phyloP scores from a whole-genome alignment of 2,113 vertebrate species.

The Chaenogobius annularis region DNA sequence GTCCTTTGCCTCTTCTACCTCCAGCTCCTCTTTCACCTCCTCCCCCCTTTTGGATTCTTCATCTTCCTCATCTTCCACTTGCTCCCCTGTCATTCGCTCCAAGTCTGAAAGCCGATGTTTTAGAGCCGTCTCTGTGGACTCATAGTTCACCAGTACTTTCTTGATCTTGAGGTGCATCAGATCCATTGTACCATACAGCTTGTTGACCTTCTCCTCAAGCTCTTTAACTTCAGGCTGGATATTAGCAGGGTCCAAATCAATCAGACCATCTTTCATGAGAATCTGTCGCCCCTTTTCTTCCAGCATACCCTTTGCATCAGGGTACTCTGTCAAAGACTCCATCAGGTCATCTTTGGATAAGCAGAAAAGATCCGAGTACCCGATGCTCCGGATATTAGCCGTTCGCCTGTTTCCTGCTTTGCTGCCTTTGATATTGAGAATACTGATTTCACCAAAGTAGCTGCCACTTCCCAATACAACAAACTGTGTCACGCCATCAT shows the following conservation, averaged over 20 bases:
- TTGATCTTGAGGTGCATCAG: slow-evolving; percentile 86
- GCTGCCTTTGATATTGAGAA: slow-evolving; percentile 97
- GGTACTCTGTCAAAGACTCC: slow-evolving; percentile 93
- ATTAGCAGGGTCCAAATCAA: slow-evolving; percentile 86
- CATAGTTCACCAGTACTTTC: slow-evolving; percentile 83
- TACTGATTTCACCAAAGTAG: slow-evolving; percentile 97
- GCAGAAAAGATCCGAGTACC: slow-evolving; percentile 95
- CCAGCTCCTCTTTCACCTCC: neutral
- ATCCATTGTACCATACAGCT: slow-evolving; percentile 82
- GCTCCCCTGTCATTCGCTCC: slow-evolving; percentile 77
- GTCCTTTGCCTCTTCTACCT: slow-evolving; percentile 13
- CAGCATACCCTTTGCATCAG: slow-evolving; percentile 92
- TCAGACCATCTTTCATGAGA: slow-evolving; percentile 91
- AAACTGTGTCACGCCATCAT: slow-evolving; percentile 93
- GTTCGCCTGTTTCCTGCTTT: slow-evolving; percentile 96
- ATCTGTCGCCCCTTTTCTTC: slow-evolving; percentile 96
- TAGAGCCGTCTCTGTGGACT: slow-evolving; percentile 78
- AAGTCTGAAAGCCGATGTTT: slow-evolving; percentile 81
- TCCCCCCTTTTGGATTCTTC: slow-evolving; percentile 2
- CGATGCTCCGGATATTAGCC: slow-evolving; percentile 95
- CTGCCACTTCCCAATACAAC: slow-evolving; percentile 94
- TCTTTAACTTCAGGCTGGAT: slow-evolving; percentile 86
- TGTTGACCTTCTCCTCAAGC: slow-evolving; percentile 85
- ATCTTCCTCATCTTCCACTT: slow-evolving; percentile 45
- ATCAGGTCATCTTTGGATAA: slow-evolving; percentile 96